Conservation (phyloP, 2,888 invertebrate species). For the Pycnomerus fuliginosus region DNA sequence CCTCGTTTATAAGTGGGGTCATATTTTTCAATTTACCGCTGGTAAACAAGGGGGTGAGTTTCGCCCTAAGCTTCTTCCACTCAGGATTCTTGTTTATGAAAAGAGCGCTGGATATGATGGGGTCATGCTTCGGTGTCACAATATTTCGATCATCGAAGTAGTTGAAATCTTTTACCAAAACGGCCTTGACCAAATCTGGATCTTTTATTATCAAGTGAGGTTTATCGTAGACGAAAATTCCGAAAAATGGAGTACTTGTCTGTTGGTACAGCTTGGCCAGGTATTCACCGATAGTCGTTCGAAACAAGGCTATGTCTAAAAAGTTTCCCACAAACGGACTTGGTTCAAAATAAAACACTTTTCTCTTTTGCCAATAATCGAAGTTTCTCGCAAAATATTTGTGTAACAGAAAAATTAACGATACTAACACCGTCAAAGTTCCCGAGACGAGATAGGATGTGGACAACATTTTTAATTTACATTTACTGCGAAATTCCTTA, state of each 20-base stretch:
- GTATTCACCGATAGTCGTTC: constrained; percentile 23
- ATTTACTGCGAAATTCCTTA: too few species aligned
- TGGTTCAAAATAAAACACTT: constrained; percentile 32
- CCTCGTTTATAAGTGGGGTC: constrained; percentile 53
- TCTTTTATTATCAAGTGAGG: constrained; percentile 54
- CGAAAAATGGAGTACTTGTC: constrained; percentile 47
- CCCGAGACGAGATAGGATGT: too few species aligned
- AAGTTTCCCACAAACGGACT: constrained; percentile 36
- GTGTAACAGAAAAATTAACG: constrained; percentile 21
- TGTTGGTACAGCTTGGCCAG: constrained; percentile 20
- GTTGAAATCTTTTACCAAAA: constrained; percentile 55
- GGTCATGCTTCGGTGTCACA: constrained; percentile 49
- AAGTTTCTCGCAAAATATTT: constrained; percentile 33
- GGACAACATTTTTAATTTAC: too few species aligned
- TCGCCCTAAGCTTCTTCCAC: constrained; percentile 57
- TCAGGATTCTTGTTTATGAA: constrained; percentile 53
- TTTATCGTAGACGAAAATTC: constrained; percentile 55
- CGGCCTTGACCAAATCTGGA: constrained; percentile 53
- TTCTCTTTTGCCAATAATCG: constrained; percentile 36
- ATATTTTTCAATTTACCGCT: constrained; percentile 58
- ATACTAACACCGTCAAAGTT: background rate
- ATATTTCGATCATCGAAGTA: constrained; percentile 54
- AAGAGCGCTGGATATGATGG: constrained; percentile 50
- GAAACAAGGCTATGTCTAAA: constrained; percentile 21
- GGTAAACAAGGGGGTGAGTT: constrained; percentile 58